Evolutionary conservation across 2,888 invertebrate species (phyloP), one percentile per base, ranked within the genome.

Genomic region (Piscicola geometra): DNA sequence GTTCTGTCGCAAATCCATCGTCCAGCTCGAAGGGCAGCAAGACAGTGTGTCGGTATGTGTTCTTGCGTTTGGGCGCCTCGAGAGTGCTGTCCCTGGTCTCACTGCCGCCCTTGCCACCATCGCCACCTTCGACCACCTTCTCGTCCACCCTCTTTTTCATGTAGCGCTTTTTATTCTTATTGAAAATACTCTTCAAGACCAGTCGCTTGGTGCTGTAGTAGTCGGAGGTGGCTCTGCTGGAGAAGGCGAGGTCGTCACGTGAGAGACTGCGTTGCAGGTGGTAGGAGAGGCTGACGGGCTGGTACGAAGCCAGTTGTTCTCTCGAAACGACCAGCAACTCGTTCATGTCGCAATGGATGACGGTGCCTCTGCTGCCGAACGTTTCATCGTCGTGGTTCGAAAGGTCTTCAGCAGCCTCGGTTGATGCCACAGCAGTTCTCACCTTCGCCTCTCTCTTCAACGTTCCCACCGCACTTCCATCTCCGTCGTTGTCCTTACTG

Each of bases 1-100:
- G 76, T 33, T 76, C 76, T 0, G 76, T 76, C n/a, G 76, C 76
- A 60, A 76, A 76, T n/a, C 71, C 64, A 21, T 71, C 71, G 33
- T 76, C 50, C 30, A 36, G 52, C 12, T 71, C 70, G 18, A 41
- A 30, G 25, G 52, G 35, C 28, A 32, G 9, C n/a, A 71, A 21
- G 1, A 32, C 41, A 1, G 76, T 33, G 1, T 32, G 36, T 0
- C 50, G 3, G 25, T 30, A 35, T 15, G 25, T 60, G 50, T 41
- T 64, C 35, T 70, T 64, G 52, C 30, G 28, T 33, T 30, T 33
- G 5, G 71, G 1, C 1, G 52, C 33, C 21, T 32, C 71, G 15
- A 56, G n/a, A 5, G 60, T 56, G 60, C 60, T 36, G 35, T 28
- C 50, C 5, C 67, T 36, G 52, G 15, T 32, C 25, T 28, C 33